Base-by-base conservation (phyloP, 2,888 invertebrate species). In the Microdon myrmicae region DNA sequence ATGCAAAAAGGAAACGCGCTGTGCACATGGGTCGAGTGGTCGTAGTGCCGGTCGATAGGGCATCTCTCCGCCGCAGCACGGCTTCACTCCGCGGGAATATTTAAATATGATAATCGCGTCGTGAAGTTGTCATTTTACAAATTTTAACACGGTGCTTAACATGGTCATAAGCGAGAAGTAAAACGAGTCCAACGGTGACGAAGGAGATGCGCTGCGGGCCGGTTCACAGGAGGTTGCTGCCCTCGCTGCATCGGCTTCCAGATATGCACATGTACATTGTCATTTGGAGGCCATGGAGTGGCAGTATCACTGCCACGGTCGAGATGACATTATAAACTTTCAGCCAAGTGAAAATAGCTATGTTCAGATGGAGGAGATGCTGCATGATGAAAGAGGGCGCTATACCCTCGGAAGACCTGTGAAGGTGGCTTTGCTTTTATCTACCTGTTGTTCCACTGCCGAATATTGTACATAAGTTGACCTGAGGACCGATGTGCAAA, bases 121-220 rank as follows among this genome's bases (percentile, higher is more conserved):
- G 71, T 71, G 71, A 70, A 71, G 70, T 69, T 71, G 70, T 70
- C 71, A 71, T 71, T 69, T 69, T 68, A 70, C 71, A 71, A 71
- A 71, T 71, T 71, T 71, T 71, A 70, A 71, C 71, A 70, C 70
- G 70, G 68, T 69, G 68, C 69, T 69, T 69, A 68, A 68, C 67
- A 68, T 55, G 68, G 64, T 64, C 61, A 68, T 68, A 67, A 68
- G 64, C 64, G 64, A 55, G 58, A 64, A 64, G 58, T 58, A 64
- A 64, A 64, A 64, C 64, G 64, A 64, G 58, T 53, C 25, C 51
- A 64, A 28, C 58, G 12, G 31, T 35, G 12, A 12, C 22, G 38
- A 26, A 45, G 39, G 41, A 64, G 61, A 64, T 64, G 56, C 61
- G 61, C 61, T 41, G 35, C 54, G 14, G 4, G n/a, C 20, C 39